A percentile compares a stretch with the other conserved stretches of the same genome.
Evolutionary conservation across 2,797 vertebrate genomes (phyloP).

Genomic region (Melanotaenia nigrans): DNA sequence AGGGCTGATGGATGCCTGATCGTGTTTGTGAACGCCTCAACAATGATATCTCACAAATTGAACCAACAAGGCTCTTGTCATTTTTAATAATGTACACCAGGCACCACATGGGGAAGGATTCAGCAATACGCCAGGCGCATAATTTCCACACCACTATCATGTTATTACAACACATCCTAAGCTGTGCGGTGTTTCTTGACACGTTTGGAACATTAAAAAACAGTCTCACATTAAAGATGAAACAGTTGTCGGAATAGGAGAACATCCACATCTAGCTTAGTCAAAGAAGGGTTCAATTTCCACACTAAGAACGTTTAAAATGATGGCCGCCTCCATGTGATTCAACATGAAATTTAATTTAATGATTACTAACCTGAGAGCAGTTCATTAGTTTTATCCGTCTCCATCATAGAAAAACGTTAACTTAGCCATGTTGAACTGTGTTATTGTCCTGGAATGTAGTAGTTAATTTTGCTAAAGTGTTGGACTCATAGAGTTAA

Average conservation of each 20-base stretch:
- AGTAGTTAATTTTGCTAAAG: constrained; percentile 14
- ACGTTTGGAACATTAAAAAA: constrained; percentile 31
- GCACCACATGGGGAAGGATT: constrained; percentile 33
- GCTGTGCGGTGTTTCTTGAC: constrained; percentile 18
- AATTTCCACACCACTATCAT: constrained; percentile 47
- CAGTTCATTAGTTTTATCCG: constrained; percentile 6
- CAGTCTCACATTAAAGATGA: constrained; percentile 49
- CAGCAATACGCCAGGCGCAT: constrained; percentile 26
- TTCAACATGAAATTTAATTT: neutral
- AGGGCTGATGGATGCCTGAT: constrained; percentile 33
- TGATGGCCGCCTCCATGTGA: constrained; percentile 5
- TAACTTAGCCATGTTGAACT: constrained; percentile 6
- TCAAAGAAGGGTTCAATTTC: constrained; percentile 27
- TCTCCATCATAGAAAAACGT: neutral
- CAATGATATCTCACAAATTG: constrained; percentile 55
- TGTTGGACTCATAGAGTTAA: constrained; percentile 44
- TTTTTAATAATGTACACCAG: constrained; percentile 66
- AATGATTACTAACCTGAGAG: constrained; percentile 15
- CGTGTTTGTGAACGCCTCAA: constrained; percentile 41
- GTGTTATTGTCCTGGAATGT: constrained; percentile 26
- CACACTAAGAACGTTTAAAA: constrained; percentile 20
- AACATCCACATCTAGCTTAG: constrained; percentile 25
- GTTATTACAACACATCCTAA: constrained; percentile 23
- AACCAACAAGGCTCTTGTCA: constrained; percentile 66
- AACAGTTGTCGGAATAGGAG: constrained; percentile 43